These are phyloP conservation scores for Ethmia dodecea DNA, from an alignment of 2,888 invertebrate genomes.

Conservation along the genomic window DNA sequence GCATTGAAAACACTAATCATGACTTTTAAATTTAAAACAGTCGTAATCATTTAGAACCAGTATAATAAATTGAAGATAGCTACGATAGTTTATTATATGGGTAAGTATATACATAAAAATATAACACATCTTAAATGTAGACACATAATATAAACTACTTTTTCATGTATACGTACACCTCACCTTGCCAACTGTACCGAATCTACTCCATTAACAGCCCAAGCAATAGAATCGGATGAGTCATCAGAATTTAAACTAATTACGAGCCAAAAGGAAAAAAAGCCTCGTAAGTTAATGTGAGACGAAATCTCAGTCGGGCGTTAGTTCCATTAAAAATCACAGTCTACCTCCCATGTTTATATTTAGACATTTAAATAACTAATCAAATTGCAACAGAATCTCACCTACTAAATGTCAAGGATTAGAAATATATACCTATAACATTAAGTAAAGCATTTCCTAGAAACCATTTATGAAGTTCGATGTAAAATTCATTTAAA, in stretches of 20 bases:
- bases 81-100: conserved; percentile 5
- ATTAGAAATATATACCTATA: too few species aligned
- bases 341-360: too few species aligned
- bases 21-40: background rate
- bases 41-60: conserved; percentile 1
- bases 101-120: conserved; percentile 1
- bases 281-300: conserved; percentile 45
- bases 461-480: too few species aligned
- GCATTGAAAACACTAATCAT: conserved; percentile 3
- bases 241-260: conserved; percentile 75
- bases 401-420: too few species aligned
- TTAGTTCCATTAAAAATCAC: conserved; percentile 49
- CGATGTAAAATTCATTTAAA: too few species aligned
- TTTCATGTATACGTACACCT: too few species aligned
- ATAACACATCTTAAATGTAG: background rate
- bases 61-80: conserved; percentile 3
- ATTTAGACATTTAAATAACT: too few species aligned
- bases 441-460: too few species aligned
- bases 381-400: too few species aligned
- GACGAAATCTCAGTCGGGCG: conserved; percentile 47
- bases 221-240: conserved; percentile 69
- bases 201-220: conserved; percentile 43
- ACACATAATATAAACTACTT: too few species aligned
- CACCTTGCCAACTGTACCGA: conserved; percentile 15
- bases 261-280: conserved; percentile 58